A percentile compares a stretch with the other conserved stretches of the same genome.
Evolutionary conservation across 2,888 invertebrate genomes (phyloP).

Genomic region (Elysia crispata): DNA sequence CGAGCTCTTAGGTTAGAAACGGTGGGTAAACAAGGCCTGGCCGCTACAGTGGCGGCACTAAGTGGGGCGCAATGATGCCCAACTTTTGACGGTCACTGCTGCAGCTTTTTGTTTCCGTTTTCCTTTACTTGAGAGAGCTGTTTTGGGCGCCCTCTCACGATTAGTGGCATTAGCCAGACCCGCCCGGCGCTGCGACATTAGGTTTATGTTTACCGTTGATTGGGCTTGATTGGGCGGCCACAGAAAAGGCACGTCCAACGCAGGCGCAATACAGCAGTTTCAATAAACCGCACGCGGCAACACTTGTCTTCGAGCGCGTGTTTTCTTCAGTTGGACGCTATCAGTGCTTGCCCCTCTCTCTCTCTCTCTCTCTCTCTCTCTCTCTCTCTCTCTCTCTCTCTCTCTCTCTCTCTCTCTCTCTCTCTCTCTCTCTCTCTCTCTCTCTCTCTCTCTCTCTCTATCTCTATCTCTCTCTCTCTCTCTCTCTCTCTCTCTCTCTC

Average conservation of each 20-base stretch:
- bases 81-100: no score
- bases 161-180: neutral
- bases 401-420: no score
- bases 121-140: neutral
- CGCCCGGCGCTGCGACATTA: constrained; percentile 17
- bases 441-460: no score
- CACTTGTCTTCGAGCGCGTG: no score
- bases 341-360: no score
- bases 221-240: neutral
- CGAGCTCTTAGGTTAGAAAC: neutral
- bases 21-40: constrained; percentile 6
- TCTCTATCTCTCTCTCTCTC: no score
- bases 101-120: no score
- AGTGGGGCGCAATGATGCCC: constrained; percentile 4
- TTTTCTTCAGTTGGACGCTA: no score
- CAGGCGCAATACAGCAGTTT: neutral
- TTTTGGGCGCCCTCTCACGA: constrained; percentile 1
- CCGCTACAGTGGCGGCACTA: constrained; percentile 28
- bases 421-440: no score
- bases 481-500: no score
- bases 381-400: no score
- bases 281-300: constrained; percentile 20
- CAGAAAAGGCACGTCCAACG: neutral
- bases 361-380: no score
- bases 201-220: constrained; percentile 25